phyloP scores from a whole-genome alignment of 2,797 vertebrate genomes.

The Anniella stebbinsi region DNA sequence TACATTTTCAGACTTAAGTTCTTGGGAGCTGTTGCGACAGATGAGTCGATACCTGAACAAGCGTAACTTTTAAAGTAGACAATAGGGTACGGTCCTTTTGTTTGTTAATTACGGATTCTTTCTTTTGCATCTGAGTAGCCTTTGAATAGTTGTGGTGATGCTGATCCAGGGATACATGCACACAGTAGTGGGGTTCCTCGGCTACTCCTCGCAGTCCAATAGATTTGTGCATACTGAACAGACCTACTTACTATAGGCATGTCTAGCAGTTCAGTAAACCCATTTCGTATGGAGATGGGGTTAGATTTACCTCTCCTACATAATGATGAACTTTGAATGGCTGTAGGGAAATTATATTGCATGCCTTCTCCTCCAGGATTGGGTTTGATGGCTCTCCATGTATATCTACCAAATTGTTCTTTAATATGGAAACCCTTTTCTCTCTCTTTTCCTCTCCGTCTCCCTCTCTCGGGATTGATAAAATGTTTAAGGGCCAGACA shows the following conservation, averaged over 20 bases:
- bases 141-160: not conserved
- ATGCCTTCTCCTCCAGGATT: not conserved
- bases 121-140: not conserved
- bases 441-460: no score
- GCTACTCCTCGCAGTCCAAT: not conserved
- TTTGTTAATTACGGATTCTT: not conserved
- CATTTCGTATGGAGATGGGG: not conserved
- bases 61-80: not conserved
- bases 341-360: not conserved
- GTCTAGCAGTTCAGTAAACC: not conserved
- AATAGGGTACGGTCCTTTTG: not conserved
- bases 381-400: not conserved
- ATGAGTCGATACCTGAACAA: not conserved
- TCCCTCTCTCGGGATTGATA: not conserved
- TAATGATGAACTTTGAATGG: not conserved
- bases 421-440: no score
- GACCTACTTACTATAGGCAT: not conserved
- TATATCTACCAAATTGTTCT: not conserved
- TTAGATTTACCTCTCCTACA: not conserved
- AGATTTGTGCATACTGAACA: not conserved
- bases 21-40: not conserved
- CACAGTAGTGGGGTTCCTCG: not conserved
- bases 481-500: not conserved
- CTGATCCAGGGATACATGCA: not conserved
- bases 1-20: not conserved